Percentiles rank a stretch among this genome's conserved stretches.
Conservation (phyloP, 1,140 invertebrate genomes). For the Tachypleus tridentatus region DNA sequence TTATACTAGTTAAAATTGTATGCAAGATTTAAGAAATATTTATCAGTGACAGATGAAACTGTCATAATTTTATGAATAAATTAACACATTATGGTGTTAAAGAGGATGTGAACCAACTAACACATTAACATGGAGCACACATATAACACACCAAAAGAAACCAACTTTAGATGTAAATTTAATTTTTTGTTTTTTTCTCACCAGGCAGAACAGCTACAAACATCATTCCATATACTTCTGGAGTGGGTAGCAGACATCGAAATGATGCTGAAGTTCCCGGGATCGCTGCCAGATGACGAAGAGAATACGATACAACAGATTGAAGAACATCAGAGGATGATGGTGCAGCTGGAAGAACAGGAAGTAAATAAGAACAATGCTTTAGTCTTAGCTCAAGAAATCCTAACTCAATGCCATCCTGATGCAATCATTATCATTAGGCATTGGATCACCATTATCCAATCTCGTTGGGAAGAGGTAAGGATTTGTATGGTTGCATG, state of each 20-base stretch:
- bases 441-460: slow-evolving; percentile 93
- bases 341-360: slow-evolving; percentile 67
- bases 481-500: not conserved
- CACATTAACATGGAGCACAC: too few species aligned
- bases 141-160: too few species aligned
- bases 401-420: slow-evolving; percentile 80
- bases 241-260: slow-evolving; percentile 94
- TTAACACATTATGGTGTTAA: too few species aligned
- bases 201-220: slow-evolving; percentile 80
- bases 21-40: too few species aligned
- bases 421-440: slow-evolving; percentile 87
- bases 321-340: slow-evolving; percentile 70
- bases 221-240: slow-evolving; percentile 78
- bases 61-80: too few species aligned
- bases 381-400: slow-evolving; percentile 70
- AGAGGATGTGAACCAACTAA: too few species aligned
- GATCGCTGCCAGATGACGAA: slow-evolving; percentile 77
- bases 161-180: too few species aligned
- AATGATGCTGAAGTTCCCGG: slow-evolving; percentile 71
- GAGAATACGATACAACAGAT: slow-evolving; percentile 68
- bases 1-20: too few species aligned
- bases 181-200: slow-evolving; percentile 25
- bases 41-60: too few species aligned
- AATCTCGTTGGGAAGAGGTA: slow-evolving; percentile 81
- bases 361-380: slow-evolving; percentile 76